Percentiles rank a stretch among this genome's conserved stretches.
Conservation (phyloP, 2,113 vertebrate genomes). For the Scatophagus argus region DNA sequence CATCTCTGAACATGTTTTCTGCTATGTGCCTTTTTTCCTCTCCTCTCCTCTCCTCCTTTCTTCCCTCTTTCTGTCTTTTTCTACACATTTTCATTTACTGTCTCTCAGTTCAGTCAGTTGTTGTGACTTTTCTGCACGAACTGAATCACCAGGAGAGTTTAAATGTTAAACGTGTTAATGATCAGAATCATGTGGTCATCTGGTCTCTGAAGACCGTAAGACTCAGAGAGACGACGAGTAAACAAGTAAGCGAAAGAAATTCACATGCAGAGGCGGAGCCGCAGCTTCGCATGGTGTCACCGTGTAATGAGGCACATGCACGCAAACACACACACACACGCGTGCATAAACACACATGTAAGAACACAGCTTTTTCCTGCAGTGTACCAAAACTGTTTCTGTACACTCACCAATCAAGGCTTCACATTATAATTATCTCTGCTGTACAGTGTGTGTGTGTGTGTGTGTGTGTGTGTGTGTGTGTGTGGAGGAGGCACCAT, state of each 20-base stretch:
- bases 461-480: conserved; percentile 14
- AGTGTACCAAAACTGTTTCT: conserved; percentile 24
- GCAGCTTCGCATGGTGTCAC: conserved; percentile 40
- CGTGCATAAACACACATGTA: neutral
- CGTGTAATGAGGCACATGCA: conserved; percentile 44
- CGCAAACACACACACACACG: neutral
- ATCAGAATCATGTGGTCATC: neutral
- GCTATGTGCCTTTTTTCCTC: neutral
- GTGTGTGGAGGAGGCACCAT: conserved; percentile 29
- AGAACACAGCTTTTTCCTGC: neutral
- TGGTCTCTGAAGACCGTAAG: too few relatives aligned
- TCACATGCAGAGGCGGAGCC: conserved; percentile 1
- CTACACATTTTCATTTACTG: neutral
- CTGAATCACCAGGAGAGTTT: neutral
- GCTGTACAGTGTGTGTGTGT: conserved; percentile 16
- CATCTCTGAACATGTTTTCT: conserved; percentile 59
- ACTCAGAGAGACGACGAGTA: conserved; percentile 2
- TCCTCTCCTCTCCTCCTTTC: too few relatives aligned
- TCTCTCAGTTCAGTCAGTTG: neutral
- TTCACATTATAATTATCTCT: conserved; percentile 54
- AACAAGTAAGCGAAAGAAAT: conserved; percentile 32
- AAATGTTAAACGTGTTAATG: neutral
- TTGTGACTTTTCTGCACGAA: neutral
- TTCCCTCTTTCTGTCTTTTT: neutral
- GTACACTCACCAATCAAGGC: conserved; percentile 44